Base-by-base conservation (phyloP, 2,113 vertebrate genomes). In the Ia io region DNA sequence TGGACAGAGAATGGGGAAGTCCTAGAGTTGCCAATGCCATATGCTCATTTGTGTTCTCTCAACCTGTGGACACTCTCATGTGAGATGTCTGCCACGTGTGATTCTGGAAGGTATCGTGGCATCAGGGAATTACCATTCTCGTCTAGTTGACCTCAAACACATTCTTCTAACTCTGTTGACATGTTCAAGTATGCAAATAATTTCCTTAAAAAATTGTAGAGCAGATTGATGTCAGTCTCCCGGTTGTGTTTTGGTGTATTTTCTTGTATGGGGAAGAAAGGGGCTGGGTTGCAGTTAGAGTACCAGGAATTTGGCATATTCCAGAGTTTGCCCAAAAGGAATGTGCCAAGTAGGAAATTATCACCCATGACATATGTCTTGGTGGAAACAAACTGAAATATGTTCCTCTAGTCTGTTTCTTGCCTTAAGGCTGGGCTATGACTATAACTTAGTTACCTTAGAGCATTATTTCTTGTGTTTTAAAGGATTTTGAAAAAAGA, bases 351-450 rank as follows among this genome's bases (percentile, higher is more conserved):
- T 70, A 30, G 73, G 78, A 78, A 83, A 74, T 91, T 67, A 76
- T 84, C 32, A 18, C 25, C 25, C 20, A 5, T 88, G 78, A 87
- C 51, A 18, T 93, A 79, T 63, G 84, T 95, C 73, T 67, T 92
- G 25, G 79, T 92, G 51, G 87, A 91, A 94, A 84, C 56, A 83
- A 67, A 86, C n/a, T 16, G 74, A 95, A 93, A 35, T 84, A 23
- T 79, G 74, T 79, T 44, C 37, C 44, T 70, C 35, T 77, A 6
- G 42, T 56, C 53, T 84, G 23, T 59, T 95, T 18, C 44, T 93
- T 47, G 53, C 63, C 23, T 65, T 74, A 70, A 89, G n/a, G 13
- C 42, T 82, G 87, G 65, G 14, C 71, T 91, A 0, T 63, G 28
- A 59, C 42, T 86, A 0, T 83, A 79, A 85, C 16, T 83, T 93